phyloP scores from a whole-genome alignment of 2,113 vertebrate species.

The Rostratula benghalensis region DNA sequence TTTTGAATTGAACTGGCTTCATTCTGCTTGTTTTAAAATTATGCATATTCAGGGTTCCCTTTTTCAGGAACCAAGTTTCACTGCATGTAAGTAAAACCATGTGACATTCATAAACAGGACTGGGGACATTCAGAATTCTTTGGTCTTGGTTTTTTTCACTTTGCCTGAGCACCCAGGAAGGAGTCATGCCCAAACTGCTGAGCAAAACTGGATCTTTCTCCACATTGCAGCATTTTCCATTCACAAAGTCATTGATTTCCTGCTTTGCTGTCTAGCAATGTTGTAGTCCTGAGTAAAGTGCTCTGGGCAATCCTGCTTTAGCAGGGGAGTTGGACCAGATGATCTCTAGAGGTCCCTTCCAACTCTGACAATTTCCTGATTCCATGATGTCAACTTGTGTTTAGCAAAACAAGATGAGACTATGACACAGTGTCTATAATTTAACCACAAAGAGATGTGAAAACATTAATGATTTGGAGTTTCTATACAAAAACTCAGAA shows the following conservation, averaged over 20 bases:
- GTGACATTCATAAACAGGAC: not conserved
- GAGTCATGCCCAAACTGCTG: not conserved
- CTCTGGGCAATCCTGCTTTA: too few species aligned
- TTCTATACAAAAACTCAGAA: constrained; percentile 34
- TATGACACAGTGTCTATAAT: constrained; percentile 62
- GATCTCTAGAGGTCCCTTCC: too few species aligned
- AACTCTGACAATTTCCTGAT: too few species aligned
- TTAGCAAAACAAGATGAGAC: constrained; percentile 55
- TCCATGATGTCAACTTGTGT: constrained; percentile 4
- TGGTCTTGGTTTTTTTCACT: not conserved
- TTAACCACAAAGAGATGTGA: constrained; percentile 60
- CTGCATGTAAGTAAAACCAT: not conserved
- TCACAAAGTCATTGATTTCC: not conserved
- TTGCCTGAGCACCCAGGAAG: not conserved
- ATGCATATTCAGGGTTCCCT: not conserved
- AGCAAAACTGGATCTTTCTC: not conserved
- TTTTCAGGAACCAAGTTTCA: not conserved
- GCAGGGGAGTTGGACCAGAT: too few species aligned
- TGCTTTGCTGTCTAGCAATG: constrained; percentile 41
- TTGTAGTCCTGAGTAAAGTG: too few species aligned
- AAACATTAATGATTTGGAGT: not conserved
- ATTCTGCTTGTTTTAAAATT: not conserved
- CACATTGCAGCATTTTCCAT: not conserved
- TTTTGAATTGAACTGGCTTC: not conserved
- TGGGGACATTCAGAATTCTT: not conserved